Evolutionary conservation across 2,888 invertebrate genomes (phyloP).

Genomic region (Chymomyza amoena): DNA sequence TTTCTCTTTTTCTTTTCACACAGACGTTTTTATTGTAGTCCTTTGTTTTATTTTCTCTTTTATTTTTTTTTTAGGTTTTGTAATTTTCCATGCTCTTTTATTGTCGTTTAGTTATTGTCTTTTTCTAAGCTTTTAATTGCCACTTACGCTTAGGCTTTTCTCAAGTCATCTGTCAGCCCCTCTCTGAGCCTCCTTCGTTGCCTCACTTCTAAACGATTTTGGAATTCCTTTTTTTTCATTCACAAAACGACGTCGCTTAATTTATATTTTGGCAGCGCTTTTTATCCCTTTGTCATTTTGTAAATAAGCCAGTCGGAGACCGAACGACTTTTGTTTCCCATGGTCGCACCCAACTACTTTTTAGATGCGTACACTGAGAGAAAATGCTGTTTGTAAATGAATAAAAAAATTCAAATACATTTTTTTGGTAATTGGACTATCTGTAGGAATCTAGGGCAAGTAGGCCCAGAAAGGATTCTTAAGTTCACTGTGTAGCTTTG

Average conservation of each 20-base stretch:
- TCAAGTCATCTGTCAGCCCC: constrained; percentile 19
- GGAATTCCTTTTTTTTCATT: not conserved
- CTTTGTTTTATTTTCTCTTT: not conserved
- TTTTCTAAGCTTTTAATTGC: constrained; percentile 55
- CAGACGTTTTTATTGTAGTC: too few species aligned
- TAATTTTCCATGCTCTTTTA: constrained; percentile 39
- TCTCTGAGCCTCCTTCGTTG: constrained; percentile 15
- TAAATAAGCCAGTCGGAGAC: not conserved
- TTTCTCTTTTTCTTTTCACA: not conserved
- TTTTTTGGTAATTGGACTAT: too few species aligned
- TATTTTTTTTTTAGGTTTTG: not conserved
- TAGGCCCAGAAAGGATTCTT: too few species aligned
- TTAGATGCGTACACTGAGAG: not conserved
- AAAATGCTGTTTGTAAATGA: not conserved
- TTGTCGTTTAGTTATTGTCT: constrained; percentile 39
- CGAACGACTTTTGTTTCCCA: not conserved
- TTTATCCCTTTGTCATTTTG: constrained; percentile 68
- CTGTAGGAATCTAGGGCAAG: too few species aligned
- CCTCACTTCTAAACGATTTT: not conserved
- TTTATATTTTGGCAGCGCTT: constrained; percentile 60
- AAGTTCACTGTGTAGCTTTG: too few species aligned
- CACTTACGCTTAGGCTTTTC: constrained; percentile 58
- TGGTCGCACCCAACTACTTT: not conserved
- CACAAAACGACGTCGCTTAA: constrained; percentile 41
- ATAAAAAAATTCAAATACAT: not conserved